Conservation (phyloP, 2,113 vertebrate genomes). For the Bujurquina vittata region DNA sequence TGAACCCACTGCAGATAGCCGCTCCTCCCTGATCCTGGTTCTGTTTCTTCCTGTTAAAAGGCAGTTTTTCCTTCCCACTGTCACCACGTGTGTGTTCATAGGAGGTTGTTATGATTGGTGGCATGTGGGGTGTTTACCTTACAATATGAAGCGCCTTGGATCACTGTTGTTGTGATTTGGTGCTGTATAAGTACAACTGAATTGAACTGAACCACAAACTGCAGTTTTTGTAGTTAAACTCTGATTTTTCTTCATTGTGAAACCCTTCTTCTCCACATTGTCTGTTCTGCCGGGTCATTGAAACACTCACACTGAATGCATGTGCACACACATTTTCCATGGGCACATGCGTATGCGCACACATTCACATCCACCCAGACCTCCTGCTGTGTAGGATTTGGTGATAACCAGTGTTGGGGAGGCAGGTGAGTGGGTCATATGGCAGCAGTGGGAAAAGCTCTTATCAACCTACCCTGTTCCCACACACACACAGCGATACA, state of each 20-base stretch:
- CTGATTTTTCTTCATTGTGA: slow-evolving; percentile 45
- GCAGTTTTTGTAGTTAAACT: slow-evolving; percentile 78
- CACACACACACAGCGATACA: slow-evolving; percentile 77
- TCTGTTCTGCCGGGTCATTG: slow-evolving; percentile 21
- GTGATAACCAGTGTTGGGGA: slow-evolving; percentile 89
- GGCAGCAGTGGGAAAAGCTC: slow-evolving; percentile 92
- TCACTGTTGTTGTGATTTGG: neutral
- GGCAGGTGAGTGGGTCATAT: slow-evolving; percentile 84
- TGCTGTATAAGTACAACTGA: neutral
- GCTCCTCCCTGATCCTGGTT: no score
- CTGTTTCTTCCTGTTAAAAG: neutral
- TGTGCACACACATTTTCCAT: slow-evolving; percentile 10
- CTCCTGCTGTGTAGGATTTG: slow-evolving; percentile 86
- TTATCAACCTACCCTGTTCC: slow-evolving; percentile 94
- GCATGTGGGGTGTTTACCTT: no score
- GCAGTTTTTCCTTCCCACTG: fast-evolving
- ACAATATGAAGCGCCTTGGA: neutral
- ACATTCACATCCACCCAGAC: slow-evolving; percentile 42
- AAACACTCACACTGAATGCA: slow-evolving; percentile 26
- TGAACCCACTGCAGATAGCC: no score
- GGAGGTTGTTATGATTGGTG: neutral
- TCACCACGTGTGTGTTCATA: neutral
- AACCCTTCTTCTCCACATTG: slow-evolving; percentile 1
- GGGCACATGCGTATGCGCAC: slow-evolving; percentile 6
- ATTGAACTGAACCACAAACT: neutral